A percentile compares a stretch with the other conserved stretches of the same genome.
phyloP scores from a whole-genome alignment of 2,797 vertebrate species.

The Coccyzus lansbergi region DNA sequence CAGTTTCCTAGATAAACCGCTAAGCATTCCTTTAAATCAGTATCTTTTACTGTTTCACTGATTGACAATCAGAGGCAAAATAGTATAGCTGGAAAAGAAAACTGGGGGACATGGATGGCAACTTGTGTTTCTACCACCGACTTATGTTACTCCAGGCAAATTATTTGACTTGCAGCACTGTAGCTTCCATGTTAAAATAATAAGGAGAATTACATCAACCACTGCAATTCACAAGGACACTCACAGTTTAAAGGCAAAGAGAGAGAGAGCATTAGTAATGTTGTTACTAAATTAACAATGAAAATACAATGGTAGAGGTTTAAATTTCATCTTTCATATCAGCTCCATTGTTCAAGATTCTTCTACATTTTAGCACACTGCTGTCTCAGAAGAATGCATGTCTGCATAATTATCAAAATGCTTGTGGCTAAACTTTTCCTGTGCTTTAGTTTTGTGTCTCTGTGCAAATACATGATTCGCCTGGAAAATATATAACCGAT shows the following conservation, averaged over 20 bases:
- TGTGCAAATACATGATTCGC: conserved; percentile 26
- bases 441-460: conserved; percentile 10
- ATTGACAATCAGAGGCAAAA: background rate
- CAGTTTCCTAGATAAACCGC: conserved; percentile 12
- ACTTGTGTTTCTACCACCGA: background rate
- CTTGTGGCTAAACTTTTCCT: conserved; percentile 36
- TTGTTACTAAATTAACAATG: background rate
- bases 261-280: background rate
- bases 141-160: background rate
- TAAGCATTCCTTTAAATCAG: background rate
- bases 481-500: conserved; percentile 35
- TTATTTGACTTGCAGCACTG: background rate
- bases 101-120: background rate
- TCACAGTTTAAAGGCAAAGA: background rate
- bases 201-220: background rate
- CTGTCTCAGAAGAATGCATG: background rate
- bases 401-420: conserved; percentile 43
- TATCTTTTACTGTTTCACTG: background rate
- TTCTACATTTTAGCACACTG: background rate
- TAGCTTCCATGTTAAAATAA: background rate
- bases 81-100: background rate
- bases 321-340: background rate
- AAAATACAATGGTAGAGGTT: background rate
- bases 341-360: background rate
- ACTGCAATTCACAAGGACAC: background rate